Conservation (phyloP, 2,888 invertebrate genomes). For the Drosophila mayaguana region DNA sequence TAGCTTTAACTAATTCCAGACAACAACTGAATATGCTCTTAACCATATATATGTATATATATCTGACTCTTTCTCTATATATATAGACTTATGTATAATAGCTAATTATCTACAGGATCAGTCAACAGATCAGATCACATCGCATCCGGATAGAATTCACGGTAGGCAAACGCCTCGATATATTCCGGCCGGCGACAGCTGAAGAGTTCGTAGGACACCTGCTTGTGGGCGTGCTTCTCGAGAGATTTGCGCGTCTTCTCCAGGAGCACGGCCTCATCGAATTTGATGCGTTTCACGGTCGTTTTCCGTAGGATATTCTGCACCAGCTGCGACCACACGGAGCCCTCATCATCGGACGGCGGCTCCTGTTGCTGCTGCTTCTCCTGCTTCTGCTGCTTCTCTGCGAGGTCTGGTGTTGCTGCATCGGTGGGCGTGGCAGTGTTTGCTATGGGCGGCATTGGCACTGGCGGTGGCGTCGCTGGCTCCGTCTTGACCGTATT, state of each 20-base stretch:
- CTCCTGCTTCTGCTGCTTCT: neutral
- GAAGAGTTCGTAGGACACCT: conserved; percentile 89
- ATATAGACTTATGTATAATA: neutral
- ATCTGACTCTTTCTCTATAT: neutral
- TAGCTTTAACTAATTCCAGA: conserved; percentile 19
- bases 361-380: conserved; percentile 4
- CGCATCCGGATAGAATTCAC: conserved; percentile 79
- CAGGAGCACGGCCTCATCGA: conserved; percentile 90
- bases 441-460: neutral
- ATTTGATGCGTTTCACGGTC: conserved; percentile 86
- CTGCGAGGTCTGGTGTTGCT: neutral
- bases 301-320: conserved; percentile 87
- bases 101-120: conserved; percentile 69
- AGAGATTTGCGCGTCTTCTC: conserved; percentile 88
- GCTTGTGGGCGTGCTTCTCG: conserved; percentile 87
- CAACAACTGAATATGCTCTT: conserved; percentile 20
- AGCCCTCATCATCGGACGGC: conserved; percentile 46
- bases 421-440: neutral
- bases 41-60: conserved; percentile 2
- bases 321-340: conserved; percentile 87
- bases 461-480: neutral
- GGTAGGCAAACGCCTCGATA: conserved; percentile 81
- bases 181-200: conserved; percentile 91
- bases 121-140: conserved; percentile 47
- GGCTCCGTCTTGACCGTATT: conserved; percentile 23